Percentiles rank a stretch among this genome's conserved stretches.
Conservation (phyloP, 2,113 vertebrate genomes). For the Diadophis punctatus region DNA sequence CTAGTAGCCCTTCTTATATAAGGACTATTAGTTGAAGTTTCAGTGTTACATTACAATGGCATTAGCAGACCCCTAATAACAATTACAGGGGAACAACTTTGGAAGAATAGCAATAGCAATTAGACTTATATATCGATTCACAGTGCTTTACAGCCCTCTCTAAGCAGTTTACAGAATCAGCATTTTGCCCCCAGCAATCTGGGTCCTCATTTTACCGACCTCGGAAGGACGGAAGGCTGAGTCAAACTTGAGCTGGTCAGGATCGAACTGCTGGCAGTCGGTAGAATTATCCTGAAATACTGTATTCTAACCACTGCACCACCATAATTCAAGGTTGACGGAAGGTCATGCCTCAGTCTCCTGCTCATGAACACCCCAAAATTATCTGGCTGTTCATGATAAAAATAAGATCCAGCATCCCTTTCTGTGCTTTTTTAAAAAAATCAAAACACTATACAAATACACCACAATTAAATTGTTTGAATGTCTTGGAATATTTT, state of each 20-base stretch:
- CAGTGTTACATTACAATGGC: neutral
- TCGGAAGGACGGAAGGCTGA: too few species aligned
- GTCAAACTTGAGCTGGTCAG: too few species aligned
- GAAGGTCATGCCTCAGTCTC: neutral
- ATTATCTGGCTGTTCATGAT: neutral
- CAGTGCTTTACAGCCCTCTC: too few species aligned
- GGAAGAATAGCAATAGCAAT: too few species aligned
- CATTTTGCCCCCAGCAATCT: too few species aligned
- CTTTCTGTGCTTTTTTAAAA: neutral
- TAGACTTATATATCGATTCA: too few species aligned
- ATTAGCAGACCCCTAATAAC: neutral
- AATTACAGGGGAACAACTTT: neutral
- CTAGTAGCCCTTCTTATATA: neutral
- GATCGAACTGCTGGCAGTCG: too few species aligned
- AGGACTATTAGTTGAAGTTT: neutral
- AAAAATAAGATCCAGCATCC: neutral
- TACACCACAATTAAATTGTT: neutral
- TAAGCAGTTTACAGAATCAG: too few species aligned
- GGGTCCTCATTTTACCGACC: too few species aligned
- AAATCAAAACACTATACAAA: neutral
- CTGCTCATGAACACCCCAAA: neutral
- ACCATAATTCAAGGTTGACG: too few species aligned
- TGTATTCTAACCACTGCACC: too few species aligned
- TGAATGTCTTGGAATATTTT: neutral
- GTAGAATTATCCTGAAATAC: too few species aligned